Percentiles rank a stretch among this genome's conserved stretches.
These are phyloP conservation scores for Folsomia manolachei DNA, from an alignment of 2,888 invertebrate species.

Conservation along the genomic window DNA sequence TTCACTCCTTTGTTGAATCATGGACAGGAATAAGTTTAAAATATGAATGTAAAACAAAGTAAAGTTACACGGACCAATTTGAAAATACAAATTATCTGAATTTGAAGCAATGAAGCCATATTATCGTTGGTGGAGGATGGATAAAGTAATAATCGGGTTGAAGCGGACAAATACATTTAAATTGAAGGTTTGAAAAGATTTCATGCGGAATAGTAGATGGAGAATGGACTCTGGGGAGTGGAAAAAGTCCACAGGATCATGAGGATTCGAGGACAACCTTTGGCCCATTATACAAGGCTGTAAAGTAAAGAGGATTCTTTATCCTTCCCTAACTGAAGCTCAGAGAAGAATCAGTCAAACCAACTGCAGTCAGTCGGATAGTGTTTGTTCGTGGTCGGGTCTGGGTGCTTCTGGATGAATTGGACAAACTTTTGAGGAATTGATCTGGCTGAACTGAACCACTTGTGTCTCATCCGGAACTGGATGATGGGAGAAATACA, in stretches of 20 bases:
- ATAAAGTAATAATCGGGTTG: neutral
- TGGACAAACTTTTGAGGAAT: constrained; percentile 7
- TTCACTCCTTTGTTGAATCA: too few species aligned
- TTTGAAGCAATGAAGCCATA: too few species aligned
- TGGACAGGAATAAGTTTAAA: too few species aligned
- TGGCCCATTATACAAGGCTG: neutral
- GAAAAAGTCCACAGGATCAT: constrained; percentile 7
- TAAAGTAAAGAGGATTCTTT: neutral
- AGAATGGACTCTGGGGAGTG: constrained; percentile 39
- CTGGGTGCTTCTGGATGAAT: neutral
- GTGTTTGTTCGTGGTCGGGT: neutral
- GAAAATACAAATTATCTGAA: too few species aligned
- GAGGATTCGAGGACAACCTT: neutral
- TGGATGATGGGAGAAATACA: neutral
- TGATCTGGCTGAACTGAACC: neutral
- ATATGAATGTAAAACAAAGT: too few species aligned
- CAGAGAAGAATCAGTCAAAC: neutral
- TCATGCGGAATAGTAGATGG: constrained; percentile 31
- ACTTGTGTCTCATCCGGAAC: neutral
- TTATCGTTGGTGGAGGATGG: too few species aligned
- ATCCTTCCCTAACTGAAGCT: too few species aligned
- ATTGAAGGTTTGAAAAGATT: constrained; percentile 26
- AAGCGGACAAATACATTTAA: constrained; percentile 23
- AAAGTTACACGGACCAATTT: too few species aligned
- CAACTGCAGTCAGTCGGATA: too few species aligned